These are phyloP conservation scores for Homalodisca vitripennis DNA, from an alignment of 1,140 invertebrate species.

Conservation along the genomic window DNA sequence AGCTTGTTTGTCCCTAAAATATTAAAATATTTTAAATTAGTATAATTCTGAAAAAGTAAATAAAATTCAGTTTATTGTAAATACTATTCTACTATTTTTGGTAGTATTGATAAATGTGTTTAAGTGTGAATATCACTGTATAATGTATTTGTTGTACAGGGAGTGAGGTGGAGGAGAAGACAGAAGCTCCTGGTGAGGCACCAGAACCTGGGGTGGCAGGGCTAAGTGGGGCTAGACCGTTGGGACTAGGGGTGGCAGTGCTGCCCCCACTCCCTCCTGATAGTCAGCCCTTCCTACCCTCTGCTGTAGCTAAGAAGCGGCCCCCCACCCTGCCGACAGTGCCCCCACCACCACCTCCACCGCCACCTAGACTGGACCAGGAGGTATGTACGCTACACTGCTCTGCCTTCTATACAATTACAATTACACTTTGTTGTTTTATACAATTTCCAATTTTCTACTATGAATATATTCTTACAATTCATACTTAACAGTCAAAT, in stretches of 20 bases:
- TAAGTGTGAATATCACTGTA: not conserved
- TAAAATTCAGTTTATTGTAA: too few species aligned
- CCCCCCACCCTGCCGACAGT: constrained; percentile 54
- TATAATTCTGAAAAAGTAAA: too few species aligned
- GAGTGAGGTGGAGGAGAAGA: constrained; percentile 36
- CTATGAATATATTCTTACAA: too few species aligned
- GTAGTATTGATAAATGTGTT: too few species aligned
- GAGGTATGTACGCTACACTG: constrained; percentile 56
- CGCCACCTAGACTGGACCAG: constrained; percentile 62
- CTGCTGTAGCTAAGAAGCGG: constrained; percentile 48
- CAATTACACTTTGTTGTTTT: too few species aligned
- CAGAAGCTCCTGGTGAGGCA: constrained; percentile 69
- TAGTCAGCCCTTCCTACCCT: constrained; percentile 50
- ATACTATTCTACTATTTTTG: too few species aligned
- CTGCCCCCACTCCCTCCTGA: constrained; percentile 56
- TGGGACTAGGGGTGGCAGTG: constrained; percentile 58
- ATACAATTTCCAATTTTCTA: too few species aligned
- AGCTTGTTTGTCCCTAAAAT: too few species aligned
- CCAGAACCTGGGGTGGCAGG: constrained; percentile 70
- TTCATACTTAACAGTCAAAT: too few species aligned
- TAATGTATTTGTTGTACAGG: not conserved
- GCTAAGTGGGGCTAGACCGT: constrained; percentile 69
- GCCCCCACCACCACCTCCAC: constrained; percentile 54
- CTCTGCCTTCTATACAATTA: too few species aligned
- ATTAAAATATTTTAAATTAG: too few species aligned